Conservation (phyloP, 2,797 vertebrate genomes). For the Adrianichthys oophorus region DNA sequence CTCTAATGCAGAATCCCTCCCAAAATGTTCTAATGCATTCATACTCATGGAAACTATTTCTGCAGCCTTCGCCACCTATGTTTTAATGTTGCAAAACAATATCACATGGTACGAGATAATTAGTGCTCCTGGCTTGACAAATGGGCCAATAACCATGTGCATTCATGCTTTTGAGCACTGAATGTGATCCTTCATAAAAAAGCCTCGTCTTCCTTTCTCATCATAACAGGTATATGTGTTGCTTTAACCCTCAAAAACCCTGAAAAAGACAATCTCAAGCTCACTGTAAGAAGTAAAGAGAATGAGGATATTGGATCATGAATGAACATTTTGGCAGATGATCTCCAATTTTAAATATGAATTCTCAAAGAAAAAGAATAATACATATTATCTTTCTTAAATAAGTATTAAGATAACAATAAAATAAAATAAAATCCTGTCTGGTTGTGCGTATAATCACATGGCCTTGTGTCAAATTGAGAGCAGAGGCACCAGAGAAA, state of each 20-base stretch:
- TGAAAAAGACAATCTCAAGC: constrained; percentile 24
- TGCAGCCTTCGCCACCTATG: constrained; percentile 90
- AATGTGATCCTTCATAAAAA: constrained; percentile 92
- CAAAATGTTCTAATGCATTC: constrained; percentile 99
- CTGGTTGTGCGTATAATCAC: constrained; percentile 59
- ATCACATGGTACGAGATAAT: constrained; percentile 91
- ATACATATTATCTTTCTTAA: no score
- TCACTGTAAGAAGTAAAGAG: constrained; percentile 32
- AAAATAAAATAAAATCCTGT: constrained; percentile 58
- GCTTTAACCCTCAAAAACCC: constrained; percentile 68
- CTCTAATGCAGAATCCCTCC: constrained; percentile 92
- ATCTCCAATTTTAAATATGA: constrained; percentile 33
- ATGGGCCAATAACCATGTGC: constrained; percentile 98
- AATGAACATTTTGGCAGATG: constrained; percentile 26
- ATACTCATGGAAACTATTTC: constrained; percentile 94
- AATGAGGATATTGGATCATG: constrained; percentile 35
- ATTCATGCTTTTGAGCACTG: constrained; percentile 90
- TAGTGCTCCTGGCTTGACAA: constrained; percentile 96
- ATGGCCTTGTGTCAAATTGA: constrained; percentile 64
- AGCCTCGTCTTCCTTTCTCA: constrained; percentile 77
- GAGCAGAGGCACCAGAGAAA: constrained; percentile 51
- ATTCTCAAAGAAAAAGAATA: constrained; percentile 46
- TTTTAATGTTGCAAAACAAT: constrained; percentile 97
- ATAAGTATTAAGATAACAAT: constrained; percentile 54
- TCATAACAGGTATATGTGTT: constrained; percentile 86